These are phyloP conservation scores for Menidia menidia DNA, from an alignment of 2,797 vertebrate genomes.

Conservation along the genomic window DNA sequence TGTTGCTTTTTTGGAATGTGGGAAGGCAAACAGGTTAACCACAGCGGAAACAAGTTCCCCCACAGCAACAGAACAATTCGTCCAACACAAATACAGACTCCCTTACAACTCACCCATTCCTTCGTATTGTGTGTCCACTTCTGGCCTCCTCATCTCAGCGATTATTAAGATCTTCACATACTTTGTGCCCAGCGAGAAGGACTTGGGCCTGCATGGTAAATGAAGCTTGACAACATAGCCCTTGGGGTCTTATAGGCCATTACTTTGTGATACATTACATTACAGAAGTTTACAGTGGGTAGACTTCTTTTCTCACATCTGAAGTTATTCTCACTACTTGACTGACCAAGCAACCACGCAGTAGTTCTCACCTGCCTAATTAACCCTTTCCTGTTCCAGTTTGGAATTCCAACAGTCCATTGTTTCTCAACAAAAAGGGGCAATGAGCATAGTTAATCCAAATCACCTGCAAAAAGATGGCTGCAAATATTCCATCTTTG, in stretches of 20 bases:
- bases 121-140: constrained; percentile 47
- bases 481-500: constrained; percentile 28
- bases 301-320: constrained; percentile 52
- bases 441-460: constrained; percentile 20
- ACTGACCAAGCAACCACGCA: constrained; percentile 48
- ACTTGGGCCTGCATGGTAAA: constrained; percentile 43
- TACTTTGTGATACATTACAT: constrained; percentile 10
- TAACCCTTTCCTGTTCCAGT: constrained; percentile 69
- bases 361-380: constrained; percentile 66
- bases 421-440: constrained; percentile 44
- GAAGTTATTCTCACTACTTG: constrained; percentile 32
- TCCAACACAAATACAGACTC: too few species aligned
- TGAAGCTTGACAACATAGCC: constrained; percentile 28
- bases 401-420: constrained; percentile 62
- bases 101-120: constrained; percentile 8
- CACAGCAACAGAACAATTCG: constrained; percentile 31
- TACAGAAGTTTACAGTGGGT: constrained; percentile 21
- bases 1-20: constrained; percentile 21
- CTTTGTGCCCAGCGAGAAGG: constrained; percentile 42
- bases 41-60: constrained; percentile 36
- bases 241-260: constrained; percentile 39
- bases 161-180: constrained; percentile 48
- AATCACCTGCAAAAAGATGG: constrained; percentile 2
- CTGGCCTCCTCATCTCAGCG: constrained; percentile 49
- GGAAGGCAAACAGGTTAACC: constrained; percentile 37